A percentile compares a stretch with the other conserved stretches of the same genome.
Evolutionary conservation across 1,140 invertebrate species (phyloP).

Genomic region (Wiebesia pumilae): DNA sequence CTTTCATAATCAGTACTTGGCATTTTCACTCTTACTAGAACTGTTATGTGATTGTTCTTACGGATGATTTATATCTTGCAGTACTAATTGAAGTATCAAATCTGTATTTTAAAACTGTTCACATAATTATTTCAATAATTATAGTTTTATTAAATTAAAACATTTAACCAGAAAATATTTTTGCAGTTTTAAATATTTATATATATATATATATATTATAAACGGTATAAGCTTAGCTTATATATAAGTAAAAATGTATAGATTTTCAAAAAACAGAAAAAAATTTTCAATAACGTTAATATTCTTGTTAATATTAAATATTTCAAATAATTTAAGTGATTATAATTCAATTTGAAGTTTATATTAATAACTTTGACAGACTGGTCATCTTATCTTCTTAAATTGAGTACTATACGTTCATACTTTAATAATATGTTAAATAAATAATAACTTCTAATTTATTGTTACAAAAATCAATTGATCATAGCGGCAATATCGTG

Average conservation of each 20-base stretch:
- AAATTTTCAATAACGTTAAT: too few relatives aligned
- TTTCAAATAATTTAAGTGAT: too few relatives aligned
- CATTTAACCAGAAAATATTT: not conserved
- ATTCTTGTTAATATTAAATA: too few relatives aligned
- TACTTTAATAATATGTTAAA: too few relatives aligned
- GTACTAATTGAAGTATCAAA: not conserved
- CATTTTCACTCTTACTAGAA: slow-evolving; percentile 47
- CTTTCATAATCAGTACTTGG: slow-evolving; percentile 54
- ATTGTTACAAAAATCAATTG: not conserved
- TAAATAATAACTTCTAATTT: too few relatives aligned
- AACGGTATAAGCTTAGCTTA: not conserved
- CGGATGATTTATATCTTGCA: slow-evolving; percentile 27
- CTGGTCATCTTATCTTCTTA: too few relatives aligned
- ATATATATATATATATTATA: not conserved
- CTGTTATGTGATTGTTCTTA: slow-evolving; percentile 48
- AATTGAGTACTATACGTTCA: too few relatives aligned
- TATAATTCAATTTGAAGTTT: too few relatives aligned
- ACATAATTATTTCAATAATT: not conserved
- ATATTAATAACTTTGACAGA: too few relatives aligned
- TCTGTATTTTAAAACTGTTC: not conserved
- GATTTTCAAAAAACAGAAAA: not conserved
- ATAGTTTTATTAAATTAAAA: not conserved
- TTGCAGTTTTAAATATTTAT: not conserved
- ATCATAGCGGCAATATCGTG: not conserved
- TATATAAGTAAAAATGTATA: not conserved